These are phyloP conservation scores for Apamea monoglypha DNA, from an alignment of 2,888 invertebrate species.

Conservation along the genomic window DNA sequence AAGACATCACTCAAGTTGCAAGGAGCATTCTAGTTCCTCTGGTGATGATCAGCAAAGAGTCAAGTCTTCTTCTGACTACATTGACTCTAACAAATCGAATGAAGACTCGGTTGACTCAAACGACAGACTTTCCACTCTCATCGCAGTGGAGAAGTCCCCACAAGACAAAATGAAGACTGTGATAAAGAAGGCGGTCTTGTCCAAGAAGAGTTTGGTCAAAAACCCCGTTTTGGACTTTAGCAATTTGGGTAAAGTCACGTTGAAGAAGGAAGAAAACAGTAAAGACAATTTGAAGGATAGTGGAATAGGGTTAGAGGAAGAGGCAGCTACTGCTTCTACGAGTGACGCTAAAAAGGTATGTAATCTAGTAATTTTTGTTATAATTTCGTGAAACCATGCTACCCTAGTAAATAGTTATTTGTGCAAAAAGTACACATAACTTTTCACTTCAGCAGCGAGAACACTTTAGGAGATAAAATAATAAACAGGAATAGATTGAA, in stretches of 20 bases:
- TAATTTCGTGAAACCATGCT: neutral
- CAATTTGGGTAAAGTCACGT: slow-evolving; percentile 78
- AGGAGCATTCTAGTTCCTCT: slow-evolving; percentile 88
- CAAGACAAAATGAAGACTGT: slow-evolving; percentile 86
- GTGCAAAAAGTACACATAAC: too few relatives aligned
- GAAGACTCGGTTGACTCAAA: slow-evolving; percentile 86
- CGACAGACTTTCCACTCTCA: slow-evolving; percentile 80
- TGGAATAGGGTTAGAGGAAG: slow-evolving; percentile 83
- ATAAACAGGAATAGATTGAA: too few relatives aligned
- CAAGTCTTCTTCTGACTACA: slow-evolving; percentile 84
- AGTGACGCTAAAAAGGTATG: slow-evolving; percentile 84
- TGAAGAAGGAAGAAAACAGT: slow-evolving; percentile 76
- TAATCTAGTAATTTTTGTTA: neutral
- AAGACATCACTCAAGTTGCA: slow-evolving; percentile 91
- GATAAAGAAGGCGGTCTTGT: slow-evolving; percentile 84
- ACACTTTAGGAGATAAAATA: too few relatives aligned
- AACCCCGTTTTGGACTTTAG: slow-evolving; percentile 85
- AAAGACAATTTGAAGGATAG: slow-evolving; percentile 87
- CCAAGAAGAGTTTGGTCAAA: slow-evolving; percentile 83
- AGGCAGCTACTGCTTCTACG: slow-evolving; percentile 74
- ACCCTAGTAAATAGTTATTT: too few relatives aligned
- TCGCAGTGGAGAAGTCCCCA: slow-evolving; percentile 83
- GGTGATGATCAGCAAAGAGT: slow-evolving; percentile 87
- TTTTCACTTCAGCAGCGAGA: too few relatives aligned
- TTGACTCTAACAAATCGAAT: slow-evolving; percentile 86